A percentile compares a stretch with the other conserved stretches of the same genome.
These are phyloP conservation scores for Pipistrellus pygmaeus DNA, from an alignment of 2,797 vertebrate genomes.

Conservation along the genomic window DNA sequence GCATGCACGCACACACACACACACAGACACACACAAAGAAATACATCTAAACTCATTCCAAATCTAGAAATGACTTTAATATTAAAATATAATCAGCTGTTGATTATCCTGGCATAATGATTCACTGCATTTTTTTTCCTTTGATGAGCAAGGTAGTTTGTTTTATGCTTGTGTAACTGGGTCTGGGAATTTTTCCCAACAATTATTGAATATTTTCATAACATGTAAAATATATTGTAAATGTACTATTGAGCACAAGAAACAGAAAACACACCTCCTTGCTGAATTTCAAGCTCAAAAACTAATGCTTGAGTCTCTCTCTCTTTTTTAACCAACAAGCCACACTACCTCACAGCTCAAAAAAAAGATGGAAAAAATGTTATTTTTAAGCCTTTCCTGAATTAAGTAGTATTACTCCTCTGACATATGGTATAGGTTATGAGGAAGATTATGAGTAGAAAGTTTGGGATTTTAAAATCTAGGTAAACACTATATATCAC, in stretches of 20 bases:
- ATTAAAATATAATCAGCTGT: conserved; percentile 20
- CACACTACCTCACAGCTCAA: neutral
- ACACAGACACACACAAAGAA: neutral
- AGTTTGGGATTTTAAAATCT: neutral
- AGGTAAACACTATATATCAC: neutral
- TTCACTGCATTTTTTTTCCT: neutral
- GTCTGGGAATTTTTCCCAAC: conserved; percentile 57
- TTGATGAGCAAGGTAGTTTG: conserved; percentile 32
- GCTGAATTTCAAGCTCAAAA: conserved; percentile 45
- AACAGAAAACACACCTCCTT: neutral
- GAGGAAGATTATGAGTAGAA: neutral
- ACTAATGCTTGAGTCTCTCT: conserved; percentile 1
- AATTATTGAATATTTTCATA: conserved; percentile 56
- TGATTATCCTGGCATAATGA: conserved; percentile 16
- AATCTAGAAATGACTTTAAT: conserved; percentile 6
- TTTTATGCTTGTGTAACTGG: conserved; percentile 61
- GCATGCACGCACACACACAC: too few relatives aligned
- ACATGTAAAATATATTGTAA: conserved; percentile 9
- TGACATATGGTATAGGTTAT: neutral
- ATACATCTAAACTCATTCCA: conserved; percentile 29
- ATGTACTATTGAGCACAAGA: neutral
- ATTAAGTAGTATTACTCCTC: neutral
- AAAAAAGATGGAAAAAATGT: neutral
- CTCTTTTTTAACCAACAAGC: conserved; percentile 2
- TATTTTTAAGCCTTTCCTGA: conserved; percentile 43